phyloP scores from a whole-genome alignment of 2,888 invertebrate genomes.

The Acrobeloides nanus region DNA sequence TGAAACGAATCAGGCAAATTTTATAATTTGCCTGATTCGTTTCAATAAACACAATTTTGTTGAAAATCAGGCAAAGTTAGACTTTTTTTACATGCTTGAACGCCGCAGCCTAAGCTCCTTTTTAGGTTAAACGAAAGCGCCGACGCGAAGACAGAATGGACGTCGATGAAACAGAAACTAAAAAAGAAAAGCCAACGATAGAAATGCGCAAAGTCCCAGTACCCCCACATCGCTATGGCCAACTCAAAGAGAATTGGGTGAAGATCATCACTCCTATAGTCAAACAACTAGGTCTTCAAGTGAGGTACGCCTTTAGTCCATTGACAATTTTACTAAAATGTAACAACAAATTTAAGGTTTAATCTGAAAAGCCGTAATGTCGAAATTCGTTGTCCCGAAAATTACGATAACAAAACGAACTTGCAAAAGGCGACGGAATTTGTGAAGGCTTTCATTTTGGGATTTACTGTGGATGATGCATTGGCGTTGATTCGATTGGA shows the following conservation, averaged over 20 bases:
- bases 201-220: constrained; percentile 63
- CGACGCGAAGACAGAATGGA: no score
- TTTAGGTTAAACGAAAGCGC: no score
- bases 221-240: constrained; percentile 86
- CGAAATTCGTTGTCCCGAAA: constrained; percentile 66
- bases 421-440: constrained; percentile 97
- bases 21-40: no score
- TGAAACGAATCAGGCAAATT: no score
- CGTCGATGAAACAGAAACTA: no score
- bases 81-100: no score
- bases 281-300: constrained; percentile 84
- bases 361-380: constrained; percentile 83
- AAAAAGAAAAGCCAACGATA: no score
- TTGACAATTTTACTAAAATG: background rate
- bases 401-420: constrained; percentile 68
- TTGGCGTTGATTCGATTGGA: constrained; percentile 85
- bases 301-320: constrained; percentile 38
- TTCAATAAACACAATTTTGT: no score
- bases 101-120: no score
- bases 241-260: constrained; percentile 90
- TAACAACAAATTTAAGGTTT: constrained; percentile 64
- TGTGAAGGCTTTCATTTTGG: constrained; percentile 86
- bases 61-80: no score
- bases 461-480: constrained; percentile 84
- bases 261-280: constrained; percentile 93